These are phyloP conservation scores for Mythimna vitellina DNA, from an alignment of 2,888 invertebrate species.

Conservation along the genomic window DNA sequence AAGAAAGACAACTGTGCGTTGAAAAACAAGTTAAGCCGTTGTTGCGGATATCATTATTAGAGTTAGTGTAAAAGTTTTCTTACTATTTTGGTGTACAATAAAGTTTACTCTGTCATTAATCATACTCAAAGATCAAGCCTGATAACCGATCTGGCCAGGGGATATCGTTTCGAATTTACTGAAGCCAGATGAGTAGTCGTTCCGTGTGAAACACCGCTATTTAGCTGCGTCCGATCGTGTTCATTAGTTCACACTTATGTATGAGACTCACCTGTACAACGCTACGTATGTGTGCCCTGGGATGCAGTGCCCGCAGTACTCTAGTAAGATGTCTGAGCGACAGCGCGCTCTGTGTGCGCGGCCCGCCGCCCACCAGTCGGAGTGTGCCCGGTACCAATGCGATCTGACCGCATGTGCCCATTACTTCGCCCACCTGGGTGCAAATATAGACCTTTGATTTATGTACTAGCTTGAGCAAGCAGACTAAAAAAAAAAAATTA, in stretches of 20 bases:
- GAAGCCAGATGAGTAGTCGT: too few species aligned
- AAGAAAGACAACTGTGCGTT: too few species aligned
- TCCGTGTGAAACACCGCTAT: too few species aligned
- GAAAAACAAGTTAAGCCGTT: too few species aligned
- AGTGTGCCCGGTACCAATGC: conserved; percentile 93
- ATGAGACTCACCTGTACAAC: conserved; percentile 92
- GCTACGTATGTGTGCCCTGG: conserved; percentile 94
- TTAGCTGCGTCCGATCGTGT: conserved; percentile 93
- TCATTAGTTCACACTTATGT: conserved; percentile 90
- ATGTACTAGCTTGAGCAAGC: neutral
- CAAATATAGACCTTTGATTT: neutral
- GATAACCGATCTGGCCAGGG: too few species aligned
- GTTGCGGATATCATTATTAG: too few species aligned
- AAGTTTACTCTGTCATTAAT: too few species aligned
- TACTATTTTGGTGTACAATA: too few species aligned
- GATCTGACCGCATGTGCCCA: conserved; percentile 97
- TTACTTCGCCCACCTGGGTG: conserved; percentile 94
- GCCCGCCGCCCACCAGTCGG: conserved; percentile 91
- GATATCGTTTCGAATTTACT: too few species aligned
- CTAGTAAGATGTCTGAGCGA: conserved; percentile 96
- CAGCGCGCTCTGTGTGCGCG: conserved; percentile 95
- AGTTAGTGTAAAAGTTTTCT: too few species aligned
- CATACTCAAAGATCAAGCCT: too few species aligned
- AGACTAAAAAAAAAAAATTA: too few species aligned
- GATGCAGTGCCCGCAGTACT: conserved; percentile 95